Evolutionary conservation across 2,888 invertebrate species (phyloP).

Genomic region (Orthonychiurus folsomi): DNA sequence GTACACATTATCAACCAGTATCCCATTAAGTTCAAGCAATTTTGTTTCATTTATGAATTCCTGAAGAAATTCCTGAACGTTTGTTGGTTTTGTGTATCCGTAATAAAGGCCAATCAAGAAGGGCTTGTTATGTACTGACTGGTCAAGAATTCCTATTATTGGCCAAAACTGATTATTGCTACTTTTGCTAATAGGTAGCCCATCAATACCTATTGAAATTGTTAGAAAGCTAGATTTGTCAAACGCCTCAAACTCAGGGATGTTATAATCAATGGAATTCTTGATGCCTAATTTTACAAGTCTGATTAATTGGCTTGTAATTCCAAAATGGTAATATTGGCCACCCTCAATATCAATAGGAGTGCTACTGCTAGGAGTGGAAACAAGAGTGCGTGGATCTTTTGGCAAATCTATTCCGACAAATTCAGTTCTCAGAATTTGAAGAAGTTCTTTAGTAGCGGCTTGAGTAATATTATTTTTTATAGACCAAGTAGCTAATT

Average conservation of each 20-base stretch:
- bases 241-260: too few relatives aligned
- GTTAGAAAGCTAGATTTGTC: too few relatives aligned
- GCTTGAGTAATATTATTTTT: slow-evolving; percentile 9
- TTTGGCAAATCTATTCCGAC: slow-evolving; percentile 5
- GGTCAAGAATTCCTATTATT: neutral
- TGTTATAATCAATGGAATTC: too few relatives aligned
- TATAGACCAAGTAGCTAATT: slow-evolving; percentile 9
- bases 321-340: slow-evolving; percentile 8
- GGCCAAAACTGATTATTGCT: slow-evolving; percentile 9
- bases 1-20: slow-evolving; percentile 11
- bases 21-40: slow-evolving; percentile 11
- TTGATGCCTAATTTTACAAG: neutral
- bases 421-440: neutral
- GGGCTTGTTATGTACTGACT: neutral
- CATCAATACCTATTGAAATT: slow-evolving; percentile 11
- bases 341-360: slow-evolving; percentile 7
- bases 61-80: slow-evolving; percentile 20
- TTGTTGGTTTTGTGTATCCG: slow-evolving; percentile 20
- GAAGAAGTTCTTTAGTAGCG: slow-evolving; percentile 5
- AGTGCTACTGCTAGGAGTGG: slow-evolving; percentile 4
- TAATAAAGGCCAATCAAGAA: slow-evolving; percentile 19
- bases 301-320: neutral
- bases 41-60: slow-evolving; percentile 24
- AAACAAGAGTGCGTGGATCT: slow-evolving; percentile 12
- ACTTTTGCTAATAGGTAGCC: slow-evolving; percentile 4